Percentiles rank a stretch among this genome's conserved stretches.
phyloP scores from a whole-genome alignment of 2,113 vertebrate species.

The Danio rerio region DNA sequence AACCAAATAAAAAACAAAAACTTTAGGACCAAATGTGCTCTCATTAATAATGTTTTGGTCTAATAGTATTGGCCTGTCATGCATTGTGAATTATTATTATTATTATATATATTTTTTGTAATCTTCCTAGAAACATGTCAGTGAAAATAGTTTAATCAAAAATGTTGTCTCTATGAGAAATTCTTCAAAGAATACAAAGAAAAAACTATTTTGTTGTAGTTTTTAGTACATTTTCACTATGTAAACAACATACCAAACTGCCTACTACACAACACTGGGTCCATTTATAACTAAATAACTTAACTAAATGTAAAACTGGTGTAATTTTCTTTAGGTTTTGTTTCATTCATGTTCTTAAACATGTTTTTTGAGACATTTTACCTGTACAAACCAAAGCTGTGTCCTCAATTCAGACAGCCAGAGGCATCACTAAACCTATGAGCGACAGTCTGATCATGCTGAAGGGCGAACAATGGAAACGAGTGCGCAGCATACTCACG shows the following conservation, averaged over 20 bases:
- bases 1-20: too few species aligned
- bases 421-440: constrained; percentile 81
- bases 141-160: too few species aligned
- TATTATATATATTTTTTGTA: too few species aligned
- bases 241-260: not conserved
- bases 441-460: constrained; percentile 86
- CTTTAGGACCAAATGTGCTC: too few species aligned
- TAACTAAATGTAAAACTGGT: not conserved
- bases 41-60: too few species aligned
- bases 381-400: not conserved
- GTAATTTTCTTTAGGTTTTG: not conserved
- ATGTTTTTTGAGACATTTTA: not conserved
- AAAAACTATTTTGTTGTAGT: too few species aligned
- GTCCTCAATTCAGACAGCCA: constrained; percentile 9
- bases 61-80: too few species aligned
- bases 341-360: not conserved
- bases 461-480: constrained; percentile 86
- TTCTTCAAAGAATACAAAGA: too few species aligned
- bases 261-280: not conserved
- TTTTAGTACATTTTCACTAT: too few species aligned
- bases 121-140: too few species aligned
- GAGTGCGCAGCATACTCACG: constrained; percentile 82
- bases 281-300: not conserved
- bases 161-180: too few species aligned
- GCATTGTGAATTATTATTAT: too few species aligned